Evolutionary conservation across 2,797 vertebrate genomes (phyloP).

Genomic region (Takifugu ocellatus): DNA sequence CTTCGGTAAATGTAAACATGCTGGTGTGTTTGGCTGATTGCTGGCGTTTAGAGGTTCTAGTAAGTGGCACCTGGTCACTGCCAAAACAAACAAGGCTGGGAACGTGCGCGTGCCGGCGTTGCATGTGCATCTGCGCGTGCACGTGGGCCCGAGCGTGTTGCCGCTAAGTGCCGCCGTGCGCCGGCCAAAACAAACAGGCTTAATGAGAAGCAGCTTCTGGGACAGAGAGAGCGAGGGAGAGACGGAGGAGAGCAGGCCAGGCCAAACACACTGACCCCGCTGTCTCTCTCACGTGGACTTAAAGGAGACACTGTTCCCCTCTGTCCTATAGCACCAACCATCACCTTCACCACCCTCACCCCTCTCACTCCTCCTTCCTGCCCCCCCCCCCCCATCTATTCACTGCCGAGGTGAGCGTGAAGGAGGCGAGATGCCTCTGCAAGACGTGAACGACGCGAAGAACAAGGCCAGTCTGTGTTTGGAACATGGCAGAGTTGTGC

Average conservation of each 20-base stretch:
- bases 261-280: slow-evolving; percentile 73
- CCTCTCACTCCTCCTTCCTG: slow-evolving; percentile 39
- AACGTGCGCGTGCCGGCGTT: slow-evolving; percentile 8
- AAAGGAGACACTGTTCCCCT: slow-evolving; percentile 74
- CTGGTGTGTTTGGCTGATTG: slow-evolving; percentile 51
- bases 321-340: slow-evolving; percentile 41
- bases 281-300: slow-evolving; percentile 65
- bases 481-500: too few species aligned
- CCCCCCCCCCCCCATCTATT: slow-evolving; percentile 23
- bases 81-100: slow-evolving; percentile 72
- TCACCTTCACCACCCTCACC: slow-evolving; percentile 48
- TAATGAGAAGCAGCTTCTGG: slow-evolving; percentile 81
- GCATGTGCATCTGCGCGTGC: slow-evolving; percentile 13
- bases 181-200: slow-evolving; percentile 78
- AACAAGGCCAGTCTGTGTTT: too few species aligned
- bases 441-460: too few species aligned
- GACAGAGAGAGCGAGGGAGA: slow-evolving; percentile 41
- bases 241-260: slow-evolving; percentile 38
- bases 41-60: slow-evolving; percentile 56
- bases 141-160: slow-evolving; percentile 39
- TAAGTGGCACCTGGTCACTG: slow-evolving; percentile 73
- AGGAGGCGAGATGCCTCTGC: slow-evolving; percentile 6
- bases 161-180: slow-evolving; percentile 74
- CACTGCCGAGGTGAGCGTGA: slow-evolving; percentile 31
- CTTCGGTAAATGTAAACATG: slow-evolving; percentile 27